Base-by-base conservation (phyloP, 2,888 invertebrate genomes). In the Nasonovia ribisnigri region DNA sequence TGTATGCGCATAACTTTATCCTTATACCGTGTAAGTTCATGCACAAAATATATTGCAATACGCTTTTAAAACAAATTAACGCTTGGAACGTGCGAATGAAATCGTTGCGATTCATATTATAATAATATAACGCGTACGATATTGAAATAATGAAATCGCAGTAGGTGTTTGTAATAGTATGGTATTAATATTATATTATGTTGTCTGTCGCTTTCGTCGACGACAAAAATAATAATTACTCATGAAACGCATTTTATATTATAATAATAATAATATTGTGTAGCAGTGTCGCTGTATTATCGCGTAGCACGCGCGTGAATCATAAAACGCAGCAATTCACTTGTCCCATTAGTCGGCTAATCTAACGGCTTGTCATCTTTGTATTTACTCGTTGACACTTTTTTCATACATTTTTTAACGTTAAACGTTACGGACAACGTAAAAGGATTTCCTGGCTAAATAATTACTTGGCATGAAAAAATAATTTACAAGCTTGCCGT, bases 361-460 rank as follows among this genome's bases (percentile, higher is more conserved):
- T 84, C 84, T 84, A 84, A 84, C 43, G 20, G 87, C 36, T 87
- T 87, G 87, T 87, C 87, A 87, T 87, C n/a, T 87, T 87, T 24
- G 51, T 48, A 48, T 51, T 87, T 87, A 87, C n/a, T 87, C 48
- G 87, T 87, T 51, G 87, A 87, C 87, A 51, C 20, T 87, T 87
- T 87, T 48, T 87, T n/a, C 84, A 16, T 46, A 46, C 6, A 87
- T 46, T n/a, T 13, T 77, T 77, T 77, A 67, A 86, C 86, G 86
- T 86, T 46, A 5, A 48, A 87, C n/a, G n/a, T 6, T n/a, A n/a
- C 86, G 13, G 46, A 87, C 48, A 87, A 6, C n/a, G 51, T 36
- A 87, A 87, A 87, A n/a, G 87, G 87, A 87, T 87, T 51, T 87
- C 20, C n/a, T 51, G 24, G 48, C 46, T 48, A 87, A 48, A 87